phyloP scores from a whole-genome alignment of 1,140 invertebrate species.

The Bombus ignitus region DNA sequence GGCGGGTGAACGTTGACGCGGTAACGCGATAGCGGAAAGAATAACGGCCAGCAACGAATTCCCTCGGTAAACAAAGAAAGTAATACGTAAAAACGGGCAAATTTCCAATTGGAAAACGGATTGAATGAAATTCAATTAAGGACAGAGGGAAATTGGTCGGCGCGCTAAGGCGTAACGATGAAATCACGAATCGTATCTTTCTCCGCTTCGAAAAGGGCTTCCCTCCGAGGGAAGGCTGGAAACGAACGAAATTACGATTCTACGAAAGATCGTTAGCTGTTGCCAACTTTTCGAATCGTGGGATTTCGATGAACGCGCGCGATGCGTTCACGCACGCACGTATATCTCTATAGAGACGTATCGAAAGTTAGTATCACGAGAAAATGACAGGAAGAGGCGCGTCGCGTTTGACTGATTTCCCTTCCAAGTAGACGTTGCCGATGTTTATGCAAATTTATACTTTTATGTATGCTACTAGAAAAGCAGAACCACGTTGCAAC shows the following conservation, averaged over 20 bases:
- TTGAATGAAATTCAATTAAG: constrained; percentile 79
- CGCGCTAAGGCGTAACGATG: constrained; percentile 50
- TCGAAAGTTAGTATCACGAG: neutral
- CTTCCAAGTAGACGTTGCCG: too few relatives aligned
- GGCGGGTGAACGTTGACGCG: too few relatives aligned
- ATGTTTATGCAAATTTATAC: neutral
- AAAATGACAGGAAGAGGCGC: too few relatives aligned
- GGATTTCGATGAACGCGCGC: neutral
- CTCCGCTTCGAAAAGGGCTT: too few relatives aligned
- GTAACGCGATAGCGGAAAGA: neutral
- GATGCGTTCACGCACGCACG: fast-evolving
- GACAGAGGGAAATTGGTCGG: constrained; percentile 73
- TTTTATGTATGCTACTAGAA: neutral
- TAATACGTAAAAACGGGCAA: constrained; percentile 48
- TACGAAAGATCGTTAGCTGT: neutral
- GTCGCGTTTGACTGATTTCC: too few relatives aligned
- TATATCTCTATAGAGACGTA: too few relatives aligned
- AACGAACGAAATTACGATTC: constrained; percentile 21
- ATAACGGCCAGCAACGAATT: neutral
- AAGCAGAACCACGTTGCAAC: neutral
- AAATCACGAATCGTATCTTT: constrained; percentile 18
- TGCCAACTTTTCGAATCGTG: neutral
- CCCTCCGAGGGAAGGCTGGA: neutral
- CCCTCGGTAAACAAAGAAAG: constrained; percentile 61
- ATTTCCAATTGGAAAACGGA: constrained; percentile 73